Evolutionary conservation across 2,113 vertebrate species (phyloP).

Genomic region (Ageneiosus marmoratus): DNA sequence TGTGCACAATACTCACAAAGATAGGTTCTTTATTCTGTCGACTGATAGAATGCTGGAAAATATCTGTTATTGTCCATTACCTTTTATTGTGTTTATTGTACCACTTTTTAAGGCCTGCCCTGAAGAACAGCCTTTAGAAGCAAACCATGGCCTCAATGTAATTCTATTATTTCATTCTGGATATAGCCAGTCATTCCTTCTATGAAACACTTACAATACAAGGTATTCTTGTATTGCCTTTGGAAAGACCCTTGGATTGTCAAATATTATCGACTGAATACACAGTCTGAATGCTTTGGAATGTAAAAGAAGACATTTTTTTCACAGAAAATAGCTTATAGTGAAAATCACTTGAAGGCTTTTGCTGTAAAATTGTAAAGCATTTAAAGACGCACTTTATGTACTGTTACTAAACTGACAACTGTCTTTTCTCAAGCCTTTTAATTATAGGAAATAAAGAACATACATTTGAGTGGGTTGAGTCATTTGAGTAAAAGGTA

Average conservation of each 20-base stretch:
- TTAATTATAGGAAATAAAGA: not conserved
- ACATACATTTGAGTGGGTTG: not conserved
- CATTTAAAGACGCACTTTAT: not conserved
- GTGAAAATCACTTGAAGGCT: not conserved
- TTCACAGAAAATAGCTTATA: not conserved
- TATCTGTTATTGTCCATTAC: not conserved
- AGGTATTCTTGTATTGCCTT: not conserved
- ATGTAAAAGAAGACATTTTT: not conserved
- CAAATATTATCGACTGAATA: not conserved
- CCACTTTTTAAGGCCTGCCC: not conserved
- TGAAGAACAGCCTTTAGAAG: not conserved
- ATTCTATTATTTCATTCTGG: not conserved
- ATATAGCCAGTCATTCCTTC: not conserved
- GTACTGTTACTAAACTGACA: not conserved
- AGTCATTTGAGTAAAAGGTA: not conserved
- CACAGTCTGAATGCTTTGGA: not conserved
- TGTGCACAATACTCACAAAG: no score
- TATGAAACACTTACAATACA: not conserved
- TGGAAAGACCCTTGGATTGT: not conserved
- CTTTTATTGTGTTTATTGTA: not conserved
- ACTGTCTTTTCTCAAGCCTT: not conserved
- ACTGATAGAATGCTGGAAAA: not conserved
- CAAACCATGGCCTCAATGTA: not conserved
- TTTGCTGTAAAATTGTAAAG: not conserved
- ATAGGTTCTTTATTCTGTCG: not conserved